A percentile compares a stretch with the other conserved stretches of the same genome.
Evolutionary conservation across 2,797 vertebrate genomes (phyloP).

Genomic region (Micromesistius poutassou): DNA sequence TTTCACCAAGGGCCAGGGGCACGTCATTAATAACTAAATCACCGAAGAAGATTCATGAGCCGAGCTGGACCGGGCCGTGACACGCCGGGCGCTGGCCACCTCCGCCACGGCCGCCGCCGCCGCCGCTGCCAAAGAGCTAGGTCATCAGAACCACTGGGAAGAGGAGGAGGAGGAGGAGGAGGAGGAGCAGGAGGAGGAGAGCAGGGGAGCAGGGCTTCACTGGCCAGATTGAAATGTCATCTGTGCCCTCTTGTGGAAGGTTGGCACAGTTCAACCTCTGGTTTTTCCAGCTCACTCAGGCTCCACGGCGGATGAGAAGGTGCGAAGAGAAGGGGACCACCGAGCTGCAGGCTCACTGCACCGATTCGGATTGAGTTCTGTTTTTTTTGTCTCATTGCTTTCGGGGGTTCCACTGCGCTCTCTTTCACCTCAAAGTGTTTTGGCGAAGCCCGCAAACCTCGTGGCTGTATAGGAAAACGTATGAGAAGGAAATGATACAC

Average conservation of each 20-base stretch:
- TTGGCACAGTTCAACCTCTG: constrained; percentile 55
- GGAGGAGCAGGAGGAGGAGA: no score
- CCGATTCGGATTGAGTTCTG: background rate
- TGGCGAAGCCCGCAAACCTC: constrained; percentile 33
- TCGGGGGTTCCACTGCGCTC: background rate
- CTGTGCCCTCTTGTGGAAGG: constrained; percentile 77
- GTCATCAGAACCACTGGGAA: constrained; percentile 28
- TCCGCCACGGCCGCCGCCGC: background rate
- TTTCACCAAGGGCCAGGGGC: constrained; percentile 27
- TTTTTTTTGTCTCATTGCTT: background rate
- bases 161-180: no score
- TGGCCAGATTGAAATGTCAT: constrained; percentile 40
- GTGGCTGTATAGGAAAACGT: constrained; percentile 52
- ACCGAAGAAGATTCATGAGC: constrained; percentile 24
- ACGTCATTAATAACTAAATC: constrained; percentile 15
- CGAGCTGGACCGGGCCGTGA: constrained; percentile 14
- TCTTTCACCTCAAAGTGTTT: constrained; percentile 30
- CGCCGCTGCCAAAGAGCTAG: constrained; percentile 27
- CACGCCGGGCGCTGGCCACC: background rate
- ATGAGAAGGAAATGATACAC: constrained; percentile 48
- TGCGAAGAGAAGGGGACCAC: background rate
- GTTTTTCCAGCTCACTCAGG: constrained; percentile 2
- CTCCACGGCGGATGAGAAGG: background rate
- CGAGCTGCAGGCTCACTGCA: background rate
- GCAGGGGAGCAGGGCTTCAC: background rate